These are phyloP conservation scores for Nasonia oneida DNA, from an alignment of 2,888 invertebrate species.

Conservation along the genomic window DNA sequence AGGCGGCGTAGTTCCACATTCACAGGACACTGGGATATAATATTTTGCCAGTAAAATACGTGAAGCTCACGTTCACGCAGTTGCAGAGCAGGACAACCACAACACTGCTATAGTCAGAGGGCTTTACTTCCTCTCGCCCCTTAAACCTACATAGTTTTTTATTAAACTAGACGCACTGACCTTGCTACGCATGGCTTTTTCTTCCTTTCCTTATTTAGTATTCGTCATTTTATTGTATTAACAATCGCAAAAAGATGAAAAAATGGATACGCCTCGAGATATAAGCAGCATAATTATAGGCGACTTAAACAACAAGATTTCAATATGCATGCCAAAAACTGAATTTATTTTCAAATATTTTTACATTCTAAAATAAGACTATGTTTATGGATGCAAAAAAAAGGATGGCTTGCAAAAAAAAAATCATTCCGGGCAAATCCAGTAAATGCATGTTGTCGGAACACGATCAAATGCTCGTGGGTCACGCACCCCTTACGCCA, in stretches of 20 bases:
- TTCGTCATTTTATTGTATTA: background rate
- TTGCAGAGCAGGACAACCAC: background rate
- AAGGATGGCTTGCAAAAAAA: background rate
- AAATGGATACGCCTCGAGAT: no score
- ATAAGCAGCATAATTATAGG: no score
- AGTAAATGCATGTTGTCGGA: background rate
- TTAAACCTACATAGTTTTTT: no score
- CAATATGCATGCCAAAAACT: no score
- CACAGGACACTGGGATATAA: conserved; percentile 65
- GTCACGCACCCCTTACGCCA: conserved; percentile 16
- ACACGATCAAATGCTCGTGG: conserved; percentile 18
- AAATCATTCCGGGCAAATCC: background rate
- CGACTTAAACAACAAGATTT: no score
- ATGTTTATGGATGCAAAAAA: background rate
- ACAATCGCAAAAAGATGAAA: no score
- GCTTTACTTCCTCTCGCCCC: no score
- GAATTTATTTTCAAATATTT: no score
- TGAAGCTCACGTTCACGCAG: background rate
- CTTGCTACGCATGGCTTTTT: no score
- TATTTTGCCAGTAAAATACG: conserved; percentile 67
- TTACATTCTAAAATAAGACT: no score
- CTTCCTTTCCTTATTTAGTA: background rate
- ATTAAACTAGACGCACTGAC: no score
- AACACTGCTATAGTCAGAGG: background rate
- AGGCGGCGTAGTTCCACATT: conserved; percentile 61